These are phyloP conservation scores for Charadrius vociferus DNA, from an alignment of 2,113 vertebrate genomes.

Conservation along the genomic window DNA sequence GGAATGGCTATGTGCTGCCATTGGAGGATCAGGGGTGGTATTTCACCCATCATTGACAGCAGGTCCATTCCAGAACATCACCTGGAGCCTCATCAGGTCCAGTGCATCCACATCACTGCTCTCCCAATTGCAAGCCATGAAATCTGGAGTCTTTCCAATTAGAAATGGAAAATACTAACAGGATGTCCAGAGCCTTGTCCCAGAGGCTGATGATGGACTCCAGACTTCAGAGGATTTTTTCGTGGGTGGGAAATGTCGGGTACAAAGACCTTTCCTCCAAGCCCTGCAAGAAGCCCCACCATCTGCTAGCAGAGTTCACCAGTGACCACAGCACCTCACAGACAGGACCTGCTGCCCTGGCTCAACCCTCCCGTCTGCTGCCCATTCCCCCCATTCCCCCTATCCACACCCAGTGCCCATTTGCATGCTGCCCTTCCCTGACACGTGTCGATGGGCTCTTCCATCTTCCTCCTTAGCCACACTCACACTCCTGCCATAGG, in stretches of 20 bases:
- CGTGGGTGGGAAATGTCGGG: not conserved
- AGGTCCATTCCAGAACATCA: not conserved
- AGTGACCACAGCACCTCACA: not conserved
- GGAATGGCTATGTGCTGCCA: not conserved
- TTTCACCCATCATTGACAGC: not conserved
- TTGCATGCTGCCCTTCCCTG: not conserved
- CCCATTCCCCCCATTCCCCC: too few relatives aligned
- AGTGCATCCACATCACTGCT: not conserved
- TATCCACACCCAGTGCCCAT: not conserved
- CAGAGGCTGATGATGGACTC: not conserved
- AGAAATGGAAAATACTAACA: not conserved
- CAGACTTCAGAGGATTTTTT: not conserved
- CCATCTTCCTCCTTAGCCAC: not conserved
- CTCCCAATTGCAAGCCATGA: not conserved
- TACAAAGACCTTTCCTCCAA: not conserved
- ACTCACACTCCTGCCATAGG: not conserved
- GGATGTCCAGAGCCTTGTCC: not conserved
- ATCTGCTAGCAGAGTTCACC: not conserved
- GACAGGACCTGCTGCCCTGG: not conserved
- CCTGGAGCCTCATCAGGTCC: not conserved
- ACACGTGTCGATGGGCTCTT: rapidly evolving
- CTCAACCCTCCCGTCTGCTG: not conserved
- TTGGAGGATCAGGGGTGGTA: not conserved
- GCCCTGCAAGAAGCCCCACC: not conserved
- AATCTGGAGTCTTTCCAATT: not conserved